Base-by-base conservation (phyloP, 2,113 vertebrate species). In the Prolemur simus region DNA sequence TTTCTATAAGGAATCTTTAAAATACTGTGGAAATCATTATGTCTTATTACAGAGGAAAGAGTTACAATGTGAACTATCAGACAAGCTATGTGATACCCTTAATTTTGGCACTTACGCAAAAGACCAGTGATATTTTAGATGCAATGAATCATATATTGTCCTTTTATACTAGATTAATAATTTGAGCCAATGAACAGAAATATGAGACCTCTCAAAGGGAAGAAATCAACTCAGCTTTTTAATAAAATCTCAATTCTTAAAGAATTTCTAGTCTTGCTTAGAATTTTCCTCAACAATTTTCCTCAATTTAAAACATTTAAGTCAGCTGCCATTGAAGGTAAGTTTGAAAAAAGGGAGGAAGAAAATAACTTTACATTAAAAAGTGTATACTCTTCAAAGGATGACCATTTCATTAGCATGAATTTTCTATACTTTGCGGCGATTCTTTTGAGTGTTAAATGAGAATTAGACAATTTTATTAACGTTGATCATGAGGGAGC, bases 261-360 rank as follows among this genome's bases (percentile, higher is more conserved):
- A 37, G 42, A 63, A 12, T 39, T 77, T 77, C 32, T 66, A 34
- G 66, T 95, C 85, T 88, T 89, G 7, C 56, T 66, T 89, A 52
- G 66, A 89, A 89, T 84, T 84, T 60, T 83, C 25, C 86, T 84
- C 29, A 64, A 49, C n/a, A 89, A 89, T 84, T 84, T 60, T 83
- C 25, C 86, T 84, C 29, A 64, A 49, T 37, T 81, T 91, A 25
- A 0, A 64, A 42, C 71, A 83, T 37, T 45, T 45, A 87, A 39
- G 80, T 15, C 45, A 76, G 37, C 49, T 88, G 5, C 13, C 86
- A 34, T 27, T 49, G 68, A 95, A 91, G 81, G 74, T 14, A 85
- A 78, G 15, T 84, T 94, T 85, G 14, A 15, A 21, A 84, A 76
- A 86, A 47, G 25, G 8, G 32, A 9, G 27, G 81, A 45, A 47